These are phyloP conservation scores for Catharus bicknelli DNA, from an alignment of 2,113 vertebrate species.

Conservation along the genomic window DNA sequence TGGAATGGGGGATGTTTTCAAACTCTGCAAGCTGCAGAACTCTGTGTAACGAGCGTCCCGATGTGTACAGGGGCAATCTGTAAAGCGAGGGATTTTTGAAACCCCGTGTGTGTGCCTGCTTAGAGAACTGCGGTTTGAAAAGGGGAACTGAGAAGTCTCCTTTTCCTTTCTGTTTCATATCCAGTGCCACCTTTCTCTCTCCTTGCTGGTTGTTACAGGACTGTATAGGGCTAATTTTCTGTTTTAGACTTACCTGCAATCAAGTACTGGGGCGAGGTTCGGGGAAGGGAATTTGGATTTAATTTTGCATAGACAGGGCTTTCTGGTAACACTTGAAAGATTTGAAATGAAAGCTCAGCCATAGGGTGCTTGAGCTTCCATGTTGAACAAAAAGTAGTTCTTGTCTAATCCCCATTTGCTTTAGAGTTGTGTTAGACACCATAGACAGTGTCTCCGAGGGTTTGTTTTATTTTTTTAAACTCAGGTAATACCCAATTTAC, in stretches of 20 bases:
- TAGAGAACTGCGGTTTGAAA: neutral
- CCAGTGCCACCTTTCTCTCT: neutral
- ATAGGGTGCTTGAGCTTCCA: neutral
- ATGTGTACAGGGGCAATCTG: neutral
- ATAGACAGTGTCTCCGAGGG: neutral
- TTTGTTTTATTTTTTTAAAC: neutral
- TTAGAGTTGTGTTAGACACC: neutral
- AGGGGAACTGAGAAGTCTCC: neutral
- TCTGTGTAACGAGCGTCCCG: accelerated
- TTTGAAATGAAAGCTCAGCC: neutral
- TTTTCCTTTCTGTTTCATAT: neutral
- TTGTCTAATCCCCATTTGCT: neutral
- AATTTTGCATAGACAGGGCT: neutral
- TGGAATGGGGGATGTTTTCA: neutral
- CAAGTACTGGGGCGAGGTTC: neutral
- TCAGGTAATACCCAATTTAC: neutral
- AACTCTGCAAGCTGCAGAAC: neutral
- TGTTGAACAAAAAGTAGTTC: neutral
- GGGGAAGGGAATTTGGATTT: neutral
- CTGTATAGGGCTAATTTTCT: neutral
- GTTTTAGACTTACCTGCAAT: neutral
- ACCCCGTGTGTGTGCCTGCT: accelerated
- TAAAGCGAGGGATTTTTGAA: neutral
- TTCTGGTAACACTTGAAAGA: neutral
- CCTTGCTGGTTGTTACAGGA: neutral